phyloP scores from a whole-genome alignment of 2,113 vertebrate genomes.

The Callipepla californica region DNA sequence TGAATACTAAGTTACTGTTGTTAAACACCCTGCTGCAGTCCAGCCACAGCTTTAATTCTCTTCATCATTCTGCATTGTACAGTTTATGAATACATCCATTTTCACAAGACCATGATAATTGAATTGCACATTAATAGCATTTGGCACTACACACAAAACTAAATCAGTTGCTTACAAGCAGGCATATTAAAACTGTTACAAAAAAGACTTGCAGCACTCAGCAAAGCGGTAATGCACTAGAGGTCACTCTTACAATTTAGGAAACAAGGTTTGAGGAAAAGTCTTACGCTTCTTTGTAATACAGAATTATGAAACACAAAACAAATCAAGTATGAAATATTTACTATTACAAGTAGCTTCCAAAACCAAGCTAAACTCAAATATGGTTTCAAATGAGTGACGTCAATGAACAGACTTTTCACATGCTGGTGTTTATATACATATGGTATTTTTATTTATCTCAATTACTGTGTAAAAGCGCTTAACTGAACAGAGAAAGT shows the following conservation, averaged over 20 bases:
- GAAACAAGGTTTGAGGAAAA: constrained; percentile 15
- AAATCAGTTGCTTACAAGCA: constrained; percentile 54
- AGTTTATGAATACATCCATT: constrained; percentile 64
- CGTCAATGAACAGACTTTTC: not conserved
- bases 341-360: not conserved
- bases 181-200: constrained; percentile 32
- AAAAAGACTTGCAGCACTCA: constrained; percentile 39
- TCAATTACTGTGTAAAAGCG: not conserved
- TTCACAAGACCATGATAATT: constrained; percentile 62
- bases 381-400: not conserved
- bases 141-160: constrained; percentile 48
- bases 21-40: constrained; percentile 37
- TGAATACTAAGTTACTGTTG: constrained; percentile 53
- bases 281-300: not conserved
- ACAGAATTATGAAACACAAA: not conserved
- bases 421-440: not conserved
- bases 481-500: not conserved
- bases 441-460: not conserved
- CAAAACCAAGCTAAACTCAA: not conserved
- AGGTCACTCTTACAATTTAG: constrained; percentile 83
- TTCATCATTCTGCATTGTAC: constrained; percentile 58
- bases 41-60: constrained; percentile 58
- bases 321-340: not conserved
- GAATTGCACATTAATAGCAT: constrained; percentile 63
- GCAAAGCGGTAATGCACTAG: constrained; percentile 76